Percentiles rank a stretch among this genome's conserved stretches.
Conservation (phyloP, 1,140 invertebrate species). For the Drosophila tristis region DNA sequence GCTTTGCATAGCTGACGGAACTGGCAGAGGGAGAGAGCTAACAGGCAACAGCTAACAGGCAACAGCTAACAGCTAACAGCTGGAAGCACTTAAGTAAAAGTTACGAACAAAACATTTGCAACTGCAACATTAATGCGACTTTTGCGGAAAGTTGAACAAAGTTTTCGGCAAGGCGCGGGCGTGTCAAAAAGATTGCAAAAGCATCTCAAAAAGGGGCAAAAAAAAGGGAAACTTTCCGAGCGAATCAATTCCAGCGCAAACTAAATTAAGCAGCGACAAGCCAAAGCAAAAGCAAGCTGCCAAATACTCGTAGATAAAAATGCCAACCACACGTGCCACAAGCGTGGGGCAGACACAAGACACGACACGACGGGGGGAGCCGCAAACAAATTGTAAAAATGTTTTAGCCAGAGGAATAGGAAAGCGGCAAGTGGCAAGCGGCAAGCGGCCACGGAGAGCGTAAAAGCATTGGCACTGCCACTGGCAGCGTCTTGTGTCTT, state of each 20-base stretch:
- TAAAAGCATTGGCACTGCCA: conserved; percentile 24
- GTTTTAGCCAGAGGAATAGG: conserved; percentile 13
- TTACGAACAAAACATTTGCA: conserved; percentile 32
- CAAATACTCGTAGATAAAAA: conserved; percentile 70
- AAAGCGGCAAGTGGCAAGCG: background rate
- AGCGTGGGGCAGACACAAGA: background rate
- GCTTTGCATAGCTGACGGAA: conserved; percentile 14
- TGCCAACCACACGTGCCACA: conserved; percentile 50
- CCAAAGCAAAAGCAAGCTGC: conserved; percentile 55
- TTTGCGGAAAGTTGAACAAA: conserved; percentile 47
- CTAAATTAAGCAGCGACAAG: conserved; percentile 69
- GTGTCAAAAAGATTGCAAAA: conserved; percentile 37
- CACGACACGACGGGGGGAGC: conserved; percentile 56
- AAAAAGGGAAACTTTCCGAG: conserved; percentile 21
- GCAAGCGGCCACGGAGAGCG: no score
- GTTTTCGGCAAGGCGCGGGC: conserved; percentile 26
- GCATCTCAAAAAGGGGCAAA: background rate
- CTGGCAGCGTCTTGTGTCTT: conserved; percentile 70
- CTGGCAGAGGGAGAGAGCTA: no score
- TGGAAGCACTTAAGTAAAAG: conserved; percentile 47
- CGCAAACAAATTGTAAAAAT: conserved; percentile 81
- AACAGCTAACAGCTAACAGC: conserved; percentile 15
- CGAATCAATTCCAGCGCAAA: conserved; percentile 69
- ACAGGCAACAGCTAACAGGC: background rate
- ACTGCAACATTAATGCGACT: conserved; percentile 53